Evolutionary conservation across 2,888 invertebrate species (phyloP).

Genomic region (Metellina segmentata): DNA sequence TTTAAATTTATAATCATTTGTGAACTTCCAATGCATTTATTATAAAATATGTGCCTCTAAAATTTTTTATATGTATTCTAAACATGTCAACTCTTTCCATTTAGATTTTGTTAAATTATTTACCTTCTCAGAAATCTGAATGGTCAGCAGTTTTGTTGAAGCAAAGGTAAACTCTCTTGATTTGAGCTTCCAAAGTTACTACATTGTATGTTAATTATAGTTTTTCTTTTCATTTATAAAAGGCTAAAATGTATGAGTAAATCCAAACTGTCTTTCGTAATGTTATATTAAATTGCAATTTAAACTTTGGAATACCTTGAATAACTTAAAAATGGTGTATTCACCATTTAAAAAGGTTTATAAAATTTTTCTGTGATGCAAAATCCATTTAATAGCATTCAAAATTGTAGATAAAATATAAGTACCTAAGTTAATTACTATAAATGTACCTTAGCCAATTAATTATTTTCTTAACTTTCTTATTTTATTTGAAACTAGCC

Average conservation of each 20-base stretch:
- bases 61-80: slow-evolving; percentile 1
- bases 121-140: slow-evolving; percentile 86
- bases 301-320: neutral
- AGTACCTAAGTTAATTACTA: no score
- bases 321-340: neutral
- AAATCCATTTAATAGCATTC: no score
- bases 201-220: neutral
- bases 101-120: slow-evolving; percentile 89
- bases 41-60: no score
- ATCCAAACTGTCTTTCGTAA: neutral
- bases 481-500: no score
- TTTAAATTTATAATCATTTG: no score
- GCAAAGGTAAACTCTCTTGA: slow-evolving; percentile 85
- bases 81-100: slow-evolving; percentile 53
- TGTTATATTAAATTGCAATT: neutral
- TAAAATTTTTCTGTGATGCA: neutral
- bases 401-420: no score
- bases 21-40: no score
- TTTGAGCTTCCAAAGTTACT: neutral
- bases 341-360: neutral
- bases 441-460: no score
- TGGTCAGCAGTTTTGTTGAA: slow-evolving; percentile 87
- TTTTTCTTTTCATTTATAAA: neutral
- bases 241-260: neutral
- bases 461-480: no score